Evolutionary conservation across 1,140 invertebrate species (phyloP).

Genomic region (Cydia fagiglandana): DNA sequence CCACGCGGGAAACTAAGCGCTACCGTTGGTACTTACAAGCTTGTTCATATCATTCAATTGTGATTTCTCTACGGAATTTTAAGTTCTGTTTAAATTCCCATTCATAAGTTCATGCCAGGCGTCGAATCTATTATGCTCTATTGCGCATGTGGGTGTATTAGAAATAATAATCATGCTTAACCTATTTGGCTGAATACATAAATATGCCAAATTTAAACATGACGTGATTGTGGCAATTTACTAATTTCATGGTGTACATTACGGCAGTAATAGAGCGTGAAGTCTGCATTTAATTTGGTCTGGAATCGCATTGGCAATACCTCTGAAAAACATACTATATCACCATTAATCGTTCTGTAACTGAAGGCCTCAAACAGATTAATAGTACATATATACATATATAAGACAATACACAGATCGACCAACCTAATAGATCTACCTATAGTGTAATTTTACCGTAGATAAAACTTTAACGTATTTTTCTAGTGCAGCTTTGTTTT

Average conservation of each 20-base stretch:
- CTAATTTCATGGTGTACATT: slow-evolving; percentile 17
- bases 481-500: too few species aligned
- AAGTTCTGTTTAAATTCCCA: too few species aligned
- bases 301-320: slow-evolving; percentile 7
- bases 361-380: not conserved
- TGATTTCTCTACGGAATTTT: not conserved
- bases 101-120: not conserved
- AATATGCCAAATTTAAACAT: slow-evolving; percentile 15
- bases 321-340: not conserved
- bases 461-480: too few species aligned
- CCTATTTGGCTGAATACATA: slow-evolving; percentile 2
- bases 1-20: not conserved
- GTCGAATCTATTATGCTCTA: not conserved
- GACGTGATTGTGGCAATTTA: slow-evolving; percentile 17
- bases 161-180: not conserved
- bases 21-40: not conserved
- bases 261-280: slow-evolving; percentile 1
- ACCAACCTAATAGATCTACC: not conserved
- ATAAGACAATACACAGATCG: not conserved
- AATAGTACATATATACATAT: not conserved
- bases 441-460: not conserved
- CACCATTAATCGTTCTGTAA: not conserved
- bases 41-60: not conserved
- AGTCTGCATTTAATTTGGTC: slow-evolving; percentile 11
- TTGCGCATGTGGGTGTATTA: not conserved